phyloP scores from a whole-genome alignment of 2,113 vertebrate genomes.

The Chunga burmeisteri region DNA sequence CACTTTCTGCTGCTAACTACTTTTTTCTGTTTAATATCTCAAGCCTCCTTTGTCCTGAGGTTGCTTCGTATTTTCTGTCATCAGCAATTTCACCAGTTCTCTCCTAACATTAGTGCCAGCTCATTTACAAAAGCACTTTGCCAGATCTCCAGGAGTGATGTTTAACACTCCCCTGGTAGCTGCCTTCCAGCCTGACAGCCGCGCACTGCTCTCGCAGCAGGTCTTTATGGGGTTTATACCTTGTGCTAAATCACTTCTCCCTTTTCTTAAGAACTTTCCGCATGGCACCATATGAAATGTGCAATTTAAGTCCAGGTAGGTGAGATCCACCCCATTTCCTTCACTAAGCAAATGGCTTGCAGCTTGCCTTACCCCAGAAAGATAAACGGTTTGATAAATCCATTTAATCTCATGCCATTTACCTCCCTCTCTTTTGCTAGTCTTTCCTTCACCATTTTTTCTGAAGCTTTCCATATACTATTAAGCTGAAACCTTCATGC shows the following conservation, averaged over 20 bases:
- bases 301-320: neutral
- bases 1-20: neutral
- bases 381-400: slow-evolving; percentile 45
- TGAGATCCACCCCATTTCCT: neutral
- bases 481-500: slow-evolving; percentile 20
- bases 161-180: neutral
- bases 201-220: neutral
- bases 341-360: slow-evolving; percentile 19
- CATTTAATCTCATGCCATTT: slow-evolving; percentile 39
- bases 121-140: slow-evolving; percentile 11
- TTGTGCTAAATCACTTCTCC: neutral
- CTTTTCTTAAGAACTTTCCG: neutral
- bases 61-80: slow-evolving; percentile 20
- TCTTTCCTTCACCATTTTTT: neutral
- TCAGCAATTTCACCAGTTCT: slow-evolving; percentile 26
- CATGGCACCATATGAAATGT: neutral
- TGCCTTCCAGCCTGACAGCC: neutral
- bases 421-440: neutral
- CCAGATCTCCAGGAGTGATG: neutral
- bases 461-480: neutral
- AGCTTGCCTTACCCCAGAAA: slow-evolving; percentile 8
- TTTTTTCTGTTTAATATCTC: neutral
- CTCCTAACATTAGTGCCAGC: neutral
- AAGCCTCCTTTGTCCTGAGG: neutral
- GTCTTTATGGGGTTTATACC: neutral